Evolutionary conservation across 2,888 invertebrate genomes (phyloP).

Genomic region (Tetragonula carbonaria): DNA sequence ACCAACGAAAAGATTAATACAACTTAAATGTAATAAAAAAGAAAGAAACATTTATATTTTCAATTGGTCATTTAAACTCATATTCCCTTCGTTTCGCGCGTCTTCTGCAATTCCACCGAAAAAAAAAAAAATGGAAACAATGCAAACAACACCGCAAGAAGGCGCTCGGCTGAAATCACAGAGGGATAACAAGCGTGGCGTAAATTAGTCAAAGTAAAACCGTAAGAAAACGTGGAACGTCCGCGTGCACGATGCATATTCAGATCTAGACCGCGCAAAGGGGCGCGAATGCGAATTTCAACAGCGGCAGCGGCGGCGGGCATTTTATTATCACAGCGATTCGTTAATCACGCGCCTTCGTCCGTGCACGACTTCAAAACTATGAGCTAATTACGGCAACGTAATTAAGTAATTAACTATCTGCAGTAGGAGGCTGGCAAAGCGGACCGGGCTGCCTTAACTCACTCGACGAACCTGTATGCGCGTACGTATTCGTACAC

Average conservation of each 20-base stretch:
- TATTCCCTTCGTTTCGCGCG: too few species aligned
- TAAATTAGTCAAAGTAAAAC: not conserved
- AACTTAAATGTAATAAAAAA: too few species aligned
- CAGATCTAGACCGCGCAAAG: not conserved
- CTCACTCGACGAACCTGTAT: conserved; percentile 49
- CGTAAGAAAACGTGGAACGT: not conserved
- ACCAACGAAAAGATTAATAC: too few species aligned
- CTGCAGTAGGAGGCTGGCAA: conserved; percentile 64
- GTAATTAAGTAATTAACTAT: conserved; percentile 81
- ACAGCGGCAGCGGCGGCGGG: not conserved
- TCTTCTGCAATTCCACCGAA: not conserved
- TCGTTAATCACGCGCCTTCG: conserved; percentile 66
- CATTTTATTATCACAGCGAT: conserved; percentile 62
- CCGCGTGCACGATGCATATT: not conserved
- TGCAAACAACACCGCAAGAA: not conserved
- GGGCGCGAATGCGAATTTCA: conserved; percentile 30
- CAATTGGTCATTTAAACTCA: too few species aligned
- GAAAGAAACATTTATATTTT: too few species aligned
- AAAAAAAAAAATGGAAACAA: not conserved
- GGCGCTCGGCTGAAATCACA: not conserved
- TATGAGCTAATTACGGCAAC: conserved; percentile 76
- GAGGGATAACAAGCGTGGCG: not conserved
- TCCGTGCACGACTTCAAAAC: conserved; percentile 61
- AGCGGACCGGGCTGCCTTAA: conserved; percentile 58
- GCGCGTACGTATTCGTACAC: conserved; percentile 7